Percentiles rank a stretch among this genome's conserved stretches.
These are phyloP conservation scores for Platyrinchus mystaceus DNA, from an alignment of 2,797 vertebrate genomes.

Conservation along the genomic window DNA sequence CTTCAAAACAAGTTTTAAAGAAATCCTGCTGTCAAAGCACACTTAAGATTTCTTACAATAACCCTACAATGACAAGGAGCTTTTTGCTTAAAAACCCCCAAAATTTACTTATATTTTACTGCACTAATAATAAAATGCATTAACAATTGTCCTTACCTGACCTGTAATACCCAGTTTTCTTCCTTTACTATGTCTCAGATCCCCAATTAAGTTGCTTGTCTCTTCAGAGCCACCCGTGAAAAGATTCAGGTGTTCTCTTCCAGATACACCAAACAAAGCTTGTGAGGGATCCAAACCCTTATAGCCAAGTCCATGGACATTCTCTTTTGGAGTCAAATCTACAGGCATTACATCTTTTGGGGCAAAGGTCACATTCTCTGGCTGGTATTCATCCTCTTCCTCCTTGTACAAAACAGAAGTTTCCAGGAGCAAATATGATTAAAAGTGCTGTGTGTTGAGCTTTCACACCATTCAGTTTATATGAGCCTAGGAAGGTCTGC, in stretches of 20 bases:
- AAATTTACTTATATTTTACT: not conserved
- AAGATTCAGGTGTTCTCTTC: conserved; percentile 76
- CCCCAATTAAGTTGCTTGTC: conserved; percentile 77
- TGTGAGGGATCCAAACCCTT: conserved; percentile 86
- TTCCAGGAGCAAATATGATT: not conserved
- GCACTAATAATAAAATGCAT: not conserved
- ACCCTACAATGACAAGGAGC: not conserved
- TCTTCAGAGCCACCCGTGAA: conserved; percentile 78
- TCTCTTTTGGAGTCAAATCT: conserved; percentile 84
- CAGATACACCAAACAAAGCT: conserved; percentile 78
- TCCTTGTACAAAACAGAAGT: conserved; percentile 64
- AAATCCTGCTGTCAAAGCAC: not conserved
- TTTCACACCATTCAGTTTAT: not conserved
- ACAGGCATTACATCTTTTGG: conserved; percentile 90
- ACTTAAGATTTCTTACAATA: not conserved
- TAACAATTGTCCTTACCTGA: conserved; percentile 76
- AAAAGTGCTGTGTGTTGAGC: not conserved
- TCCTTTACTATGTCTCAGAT: conserved; percentile 57
- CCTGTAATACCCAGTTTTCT: conserved; percentile 87
- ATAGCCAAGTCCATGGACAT: conserved; percentile 90
- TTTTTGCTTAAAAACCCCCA: not conserved
- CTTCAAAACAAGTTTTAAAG: not conserved
- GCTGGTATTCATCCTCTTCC: conserved; percentile 87
- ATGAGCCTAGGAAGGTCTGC: not conserved
- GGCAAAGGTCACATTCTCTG: conserved; percentile 91